Conservation (phyloP, 2,888 invertebrate genomes). For the Mythimna ferrago region DNA sequence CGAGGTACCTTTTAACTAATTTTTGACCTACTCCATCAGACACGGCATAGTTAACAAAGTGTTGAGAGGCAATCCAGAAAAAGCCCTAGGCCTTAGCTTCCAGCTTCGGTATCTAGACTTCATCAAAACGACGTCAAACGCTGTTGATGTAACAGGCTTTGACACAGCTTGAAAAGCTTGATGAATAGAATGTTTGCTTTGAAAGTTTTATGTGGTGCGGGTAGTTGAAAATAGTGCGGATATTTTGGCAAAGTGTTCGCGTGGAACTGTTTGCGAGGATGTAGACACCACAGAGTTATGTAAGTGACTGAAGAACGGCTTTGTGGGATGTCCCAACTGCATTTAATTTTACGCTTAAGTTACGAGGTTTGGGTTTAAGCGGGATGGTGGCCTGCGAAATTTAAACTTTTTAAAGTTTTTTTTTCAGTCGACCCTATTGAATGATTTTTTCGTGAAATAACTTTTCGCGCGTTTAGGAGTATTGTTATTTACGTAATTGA, state of each 20-base stretch:
- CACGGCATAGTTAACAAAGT: slow-evolving; percentile 22
- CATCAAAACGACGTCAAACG: slow-evolving; percentile 53
- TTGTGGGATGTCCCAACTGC: background rate
- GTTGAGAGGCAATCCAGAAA: slow-evolving; percentile 39
- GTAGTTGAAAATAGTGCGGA: slow-evolving; percentile 25
- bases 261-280: background rate
- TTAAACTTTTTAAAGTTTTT: no score
- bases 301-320: background rate
- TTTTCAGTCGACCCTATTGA: no score
- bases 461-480: no score
- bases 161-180: slow-evolving; percentile 36
- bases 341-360: background rate
- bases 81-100: slow-evolving; percentile 36
- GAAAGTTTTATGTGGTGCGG: slow-evolving; percentile 19
- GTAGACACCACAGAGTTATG: background rate
- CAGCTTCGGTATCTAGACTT: slow-evolving; percentile 48
- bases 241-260: slow-evolving; percentile 14
- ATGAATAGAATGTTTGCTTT: slow-evolving; percentile 49
- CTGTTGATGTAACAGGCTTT: slow-evolving; percentile 49
- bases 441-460: no score
- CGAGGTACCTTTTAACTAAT: background rate
- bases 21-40: slow-evolving; percentile 23
- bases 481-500: no score
- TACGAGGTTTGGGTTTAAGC: background rate
- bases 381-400: no score